Evolutionary conservation across 92 coral and sea anemone species (phyloP), one percentile per base, ranked within the genome.

Genomic region (Montipora capitata): DNA sequence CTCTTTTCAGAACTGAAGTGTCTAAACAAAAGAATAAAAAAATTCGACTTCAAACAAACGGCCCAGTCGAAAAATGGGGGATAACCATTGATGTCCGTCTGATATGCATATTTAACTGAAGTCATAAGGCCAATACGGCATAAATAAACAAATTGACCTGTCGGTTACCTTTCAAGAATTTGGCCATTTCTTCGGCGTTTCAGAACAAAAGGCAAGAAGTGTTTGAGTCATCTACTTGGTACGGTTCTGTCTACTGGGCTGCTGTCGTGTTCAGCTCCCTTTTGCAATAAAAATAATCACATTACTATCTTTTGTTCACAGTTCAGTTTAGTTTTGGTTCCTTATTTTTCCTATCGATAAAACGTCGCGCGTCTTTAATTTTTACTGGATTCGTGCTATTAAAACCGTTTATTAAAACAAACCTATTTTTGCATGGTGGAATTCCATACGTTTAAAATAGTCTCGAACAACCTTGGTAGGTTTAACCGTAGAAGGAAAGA

Each of bases 381-480:
- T 11, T 65, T 20, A 3, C n/a, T 39, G 9, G 14, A 54, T 27
- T 17, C 35, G 49, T 20, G 74, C 20, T 18, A 27, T 54, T 15
- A 43, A 44, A 79, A 1, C 38, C 44, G 35, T 52, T 44, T 12
- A 44, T 10, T 6, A 40, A 17, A 42, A 10, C 8, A 44, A 12
- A 79, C 16, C 56, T 38, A 65, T 65, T 49, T 40, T 79, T 44
- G 74, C 54, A 48, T 20, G 15, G 13, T 66, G 74, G 84, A 27
- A 79, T 79, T 62, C 14, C 20, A 61, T 41, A 79, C 62, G 5
- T 6, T 17, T 18, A 20, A 35, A 70, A 45, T n/a, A 13, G 2
- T 45, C 13, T 62, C 20, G 58, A 64, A 78, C 5, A 35, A 44
- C 48, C 62, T 62, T 16, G 10, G 10, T 8, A 51, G 62, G 58